Conservation (phyloP, 2,113 vertebrate genomes). For the Phrynocephalus versicolor region DNA sequence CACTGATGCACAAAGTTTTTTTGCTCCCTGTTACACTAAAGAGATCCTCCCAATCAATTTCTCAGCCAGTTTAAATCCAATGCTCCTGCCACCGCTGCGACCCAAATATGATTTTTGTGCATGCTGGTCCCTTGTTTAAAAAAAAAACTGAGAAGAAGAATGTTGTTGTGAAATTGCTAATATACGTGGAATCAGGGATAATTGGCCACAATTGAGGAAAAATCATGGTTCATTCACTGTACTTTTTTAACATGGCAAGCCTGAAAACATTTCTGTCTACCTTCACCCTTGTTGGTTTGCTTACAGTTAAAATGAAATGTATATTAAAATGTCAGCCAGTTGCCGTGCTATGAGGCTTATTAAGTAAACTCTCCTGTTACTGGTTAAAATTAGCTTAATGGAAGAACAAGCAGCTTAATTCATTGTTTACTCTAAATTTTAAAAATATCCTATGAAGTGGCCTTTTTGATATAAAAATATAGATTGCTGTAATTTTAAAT, state of each 20-base stretch:
- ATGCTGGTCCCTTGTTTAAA: not conserved
- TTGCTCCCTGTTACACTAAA: constrained; percentile 43
- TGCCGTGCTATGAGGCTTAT: rapidly evolving
- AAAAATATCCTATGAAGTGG: constrained; percentile 27
- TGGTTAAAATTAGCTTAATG: not conserved
- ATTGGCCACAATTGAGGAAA: constrained; percentile 22
- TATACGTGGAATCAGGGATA: constrained; percentile 31
- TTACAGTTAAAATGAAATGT: constrained; percentile 14
- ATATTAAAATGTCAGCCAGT: not conserved
- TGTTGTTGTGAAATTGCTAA: not conserved
- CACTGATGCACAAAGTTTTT: constrained; percentile 48
- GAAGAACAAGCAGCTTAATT: constrained; percentile 9
- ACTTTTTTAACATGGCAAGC: constrained; percentile 37
- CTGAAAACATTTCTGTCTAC: constrained; percentile 39
- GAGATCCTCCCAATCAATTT: constrained; percentile 39
- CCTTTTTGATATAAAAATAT: not conserved
- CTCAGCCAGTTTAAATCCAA: constrained; percentile 45
- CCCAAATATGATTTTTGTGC: constrained; percentile 34
- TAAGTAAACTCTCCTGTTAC: constrained; percentile 4
- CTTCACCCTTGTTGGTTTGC: constrained; percentile 40
- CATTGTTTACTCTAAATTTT: constrained; percentile 16
- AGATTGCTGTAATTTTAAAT: not conserved
- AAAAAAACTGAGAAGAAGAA: not conserved
- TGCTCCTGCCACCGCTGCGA: constrained; percentile 37
- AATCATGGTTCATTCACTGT: constrained; percentile 40